phyloP scores from a whole-genome alignment of 2,797 vertebrate species.

The Echiichthys vipera region DNA sequence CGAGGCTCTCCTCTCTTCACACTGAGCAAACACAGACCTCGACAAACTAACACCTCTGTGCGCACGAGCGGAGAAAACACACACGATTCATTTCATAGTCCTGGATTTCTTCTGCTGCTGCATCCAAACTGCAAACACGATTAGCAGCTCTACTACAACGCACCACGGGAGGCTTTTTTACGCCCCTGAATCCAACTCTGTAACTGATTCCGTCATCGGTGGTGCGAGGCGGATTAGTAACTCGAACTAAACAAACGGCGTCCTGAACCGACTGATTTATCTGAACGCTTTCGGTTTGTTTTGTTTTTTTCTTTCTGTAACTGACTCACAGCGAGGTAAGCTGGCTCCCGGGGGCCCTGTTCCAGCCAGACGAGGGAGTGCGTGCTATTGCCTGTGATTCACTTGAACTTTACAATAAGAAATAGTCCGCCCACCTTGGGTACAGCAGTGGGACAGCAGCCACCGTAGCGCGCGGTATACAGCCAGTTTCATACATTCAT shows the following conservation, averaged over 20 bases:
- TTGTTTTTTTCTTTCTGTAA: no score
- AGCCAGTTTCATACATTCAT: conserved; percentile 36
- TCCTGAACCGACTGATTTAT: conserved; percentile 49
- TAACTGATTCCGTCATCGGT: conserved; percentile 43
- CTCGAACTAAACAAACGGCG: conserved; percentile 50
- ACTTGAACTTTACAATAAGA: conserved; percentile 64
- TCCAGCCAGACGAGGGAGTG: conserved; percentile 45
- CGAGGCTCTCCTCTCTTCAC: no score
- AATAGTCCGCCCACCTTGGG: conserved; percentile 47
- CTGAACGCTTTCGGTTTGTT: conserved; percentile 31
- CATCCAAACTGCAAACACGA: conserved; percentile 55
- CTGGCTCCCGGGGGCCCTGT: conserved; percentile 47
- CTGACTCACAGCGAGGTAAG: conserved; percentile 50
- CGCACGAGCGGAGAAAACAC: conserved; percentile 9
- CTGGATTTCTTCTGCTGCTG: conserved; percentile 39
- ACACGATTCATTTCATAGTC: conserved; percentile 29
- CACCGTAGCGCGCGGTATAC: neutral
- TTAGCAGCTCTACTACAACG: conserved; percentile 44
- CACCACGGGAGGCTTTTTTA: conserved; percentile 11
- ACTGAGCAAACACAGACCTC: neutral
- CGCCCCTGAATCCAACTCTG: conserved; percentile 18
- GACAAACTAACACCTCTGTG: neutral
- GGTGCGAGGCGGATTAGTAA: conserved; percentile 54
- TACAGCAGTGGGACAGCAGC: conserved; percentile 28
- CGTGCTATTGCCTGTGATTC: conserved; percentile 55